Conservation (phyloP, 2,888 invertebrate genomes). For the Eupsilia transversa region DNA sequence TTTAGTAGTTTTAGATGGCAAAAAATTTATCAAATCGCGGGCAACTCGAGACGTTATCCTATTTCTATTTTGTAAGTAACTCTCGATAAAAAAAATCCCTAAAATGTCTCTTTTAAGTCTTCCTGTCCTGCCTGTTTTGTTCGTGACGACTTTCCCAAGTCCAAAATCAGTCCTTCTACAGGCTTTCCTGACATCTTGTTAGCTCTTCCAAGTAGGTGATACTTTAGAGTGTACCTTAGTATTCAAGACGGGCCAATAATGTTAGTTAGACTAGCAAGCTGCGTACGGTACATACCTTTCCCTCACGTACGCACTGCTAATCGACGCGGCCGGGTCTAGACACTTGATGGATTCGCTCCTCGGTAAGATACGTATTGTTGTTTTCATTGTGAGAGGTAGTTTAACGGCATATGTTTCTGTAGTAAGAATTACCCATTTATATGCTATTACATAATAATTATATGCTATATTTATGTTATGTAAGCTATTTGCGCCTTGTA, state of each 20-base stretch:
- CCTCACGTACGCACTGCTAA: constrained; percentile 58
- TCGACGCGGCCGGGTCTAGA: constrained; percentile 44
- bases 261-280: constrained; percentile 31
- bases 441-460: no score
- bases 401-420: constrained; percentile 16
- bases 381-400: constrained; percentile 11
- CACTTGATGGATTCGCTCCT: constrained; percentile 47
- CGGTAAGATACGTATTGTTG: constrained; percentile 43
- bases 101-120: no score
- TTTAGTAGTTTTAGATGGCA: neutral
- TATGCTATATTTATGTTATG: no score
- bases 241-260: constrained; percentile 43
- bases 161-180: neutral
- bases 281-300: constrained; percentile 45
- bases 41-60: neutral
- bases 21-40: neutral
- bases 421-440: neutral
- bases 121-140: neutral
- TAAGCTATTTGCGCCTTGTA: neutral
- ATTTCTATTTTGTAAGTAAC: neutral
- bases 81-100: neutral
- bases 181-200: constrained; percentile 46
- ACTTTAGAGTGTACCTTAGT: constrained; percentile 40
- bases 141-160: constrained; percentile 5
- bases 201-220: constrained; percentile 41